Percentiles rank a stretch among this genome's conserved stretches.
Conservation (phyloP, 2,113 vertebrate genomes). For the Microcebus murinus region DNA sequence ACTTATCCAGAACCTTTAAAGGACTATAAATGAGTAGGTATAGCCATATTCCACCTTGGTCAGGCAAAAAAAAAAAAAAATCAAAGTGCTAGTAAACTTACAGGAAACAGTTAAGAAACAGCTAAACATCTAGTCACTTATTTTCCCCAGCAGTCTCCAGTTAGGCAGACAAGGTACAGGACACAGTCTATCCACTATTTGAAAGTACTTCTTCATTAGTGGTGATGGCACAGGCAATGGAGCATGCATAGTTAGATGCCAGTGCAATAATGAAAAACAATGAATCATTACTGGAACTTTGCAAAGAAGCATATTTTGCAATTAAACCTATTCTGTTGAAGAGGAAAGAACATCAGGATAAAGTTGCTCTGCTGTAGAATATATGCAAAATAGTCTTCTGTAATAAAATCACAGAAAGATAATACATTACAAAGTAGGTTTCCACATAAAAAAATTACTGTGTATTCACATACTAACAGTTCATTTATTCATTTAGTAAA, state of each 20-base stretch:
- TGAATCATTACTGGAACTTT: constrained; percentile 39
- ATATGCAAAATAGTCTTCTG: background rate
- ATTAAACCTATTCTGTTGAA: constrained; percentile 51
- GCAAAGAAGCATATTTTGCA: constrained; percentile 43
- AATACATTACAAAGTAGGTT: constrained; percentile 1
- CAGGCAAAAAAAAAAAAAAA: background rate
- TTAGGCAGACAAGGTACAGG: background rate
- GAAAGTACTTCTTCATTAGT: constrained; percentile 50
- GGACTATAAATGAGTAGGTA: background rate
- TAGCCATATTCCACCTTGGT: background rate
- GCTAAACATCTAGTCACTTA: background rate
- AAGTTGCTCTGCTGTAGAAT: constrained; percentile 48
- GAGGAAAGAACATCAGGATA: constrained; percentile 33
- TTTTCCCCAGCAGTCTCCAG: background rate
- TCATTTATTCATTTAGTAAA: constrained; percentile 58
- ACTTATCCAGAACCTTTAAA: background rate
- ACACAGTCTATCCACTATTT: background rate
- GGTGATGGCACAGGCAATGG: background rate
- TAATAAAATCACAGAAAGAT: constrained; percentile 43
- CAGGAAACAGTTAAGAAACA: constrained; percentile 16
- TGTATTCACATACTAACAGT: constrained; percentile 20
- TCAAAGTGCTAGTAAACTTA: background rate
- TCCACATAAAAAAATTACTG: constrained; percentile 12
- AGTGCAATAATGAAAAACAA: constrained; percentile 46
- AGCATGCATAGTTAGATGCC: background rate